Percentiles rank a stretch among this genome's conserved stretches.
These are phyloP conservation scores for Epistrophe eligans DNA, from an alignment of 2,888 invertebrate species.

Conservation along the genomic window DNA sequence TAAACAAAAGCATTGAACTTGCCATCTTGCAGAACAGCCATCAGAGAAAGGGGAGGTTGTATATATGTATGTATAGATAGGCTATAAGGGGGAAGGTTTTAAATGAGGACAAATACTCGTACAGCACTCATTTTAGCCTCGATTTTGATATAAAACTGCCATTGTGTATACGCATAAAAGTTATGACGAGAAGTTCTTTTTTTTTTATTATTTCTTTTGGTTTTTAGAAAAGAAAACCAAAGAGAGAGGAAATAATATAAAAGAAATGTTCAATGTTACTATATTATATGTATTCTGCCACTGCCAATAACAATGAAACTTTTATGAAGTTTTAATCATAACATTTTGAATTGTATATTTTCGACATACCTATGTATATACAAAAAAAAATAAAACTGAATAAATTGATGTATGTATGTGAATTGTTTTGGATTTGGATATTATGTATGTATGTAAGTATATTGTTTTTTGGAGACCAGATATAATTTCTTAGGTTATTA, in stretches of 20 bases:
- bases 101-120: slow-evolving; percentile 9
- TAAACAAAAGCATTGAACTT: slow-evolving; percentile 62
- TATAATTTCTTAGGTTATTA: slow-evolving; percentile 17
- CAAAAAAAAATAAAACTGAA: background rate
- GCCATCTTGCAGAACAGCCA: background rate
- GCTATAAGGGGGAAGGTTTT: background rate
- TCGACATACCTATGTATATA: background rate
- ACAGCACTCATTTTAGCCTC: slow-evolving; percentile 33
- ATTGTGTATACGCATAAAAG: slow-evolving; percentile 24
- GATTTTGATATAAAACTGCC: slow-evolving; percentile 30
- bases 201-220: background rate
- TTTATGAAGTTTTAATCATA: slow-evolving; percentile 53
- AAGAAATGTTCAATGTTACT: slow-evolving; percentile 40
- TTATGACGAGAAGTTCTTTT: slow-evolving; percentile 17
- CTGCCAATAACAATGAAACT: slow-evolving; percentile 39
- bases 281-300: background rate
- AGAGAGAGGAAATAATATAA: slow-evolving; percentile 13
- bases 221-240: background rate
- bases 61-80: no score
- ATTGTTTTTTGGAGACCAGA: slow-evolving; percentile 27
- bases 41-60: no score
- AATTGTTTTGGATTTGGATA: slow-evolving; percentile 11
- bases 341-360: slow-evolving; percentile 32
- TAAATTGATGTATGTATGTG: background rate
- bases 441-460: no score